Evolutionary conservation across 2,888 invertebrate species (phyloP).

Genomic region (Agrochola lychnidis): DNA sequence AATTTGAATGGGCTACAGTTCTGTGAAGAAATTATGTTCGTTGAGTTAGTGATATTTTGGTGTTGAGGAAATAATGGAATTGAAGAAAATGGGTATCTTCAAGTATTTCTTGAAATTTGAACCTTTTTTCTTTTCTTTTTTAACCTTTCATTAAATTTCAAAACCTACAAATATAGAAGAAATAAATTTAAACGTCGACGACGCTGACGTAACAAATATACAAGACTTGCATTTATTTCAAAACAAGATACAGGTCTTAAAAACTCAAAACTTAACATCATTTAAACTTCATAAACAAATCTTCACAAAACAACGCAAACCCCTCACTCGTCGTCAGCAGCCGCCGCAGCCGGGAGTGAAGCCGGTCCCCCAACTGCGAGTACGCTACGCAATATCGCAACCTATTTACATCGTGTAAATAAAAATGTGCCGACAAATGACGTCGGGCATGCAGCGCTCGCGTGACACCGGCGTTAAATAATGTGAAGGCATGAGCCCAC

Average conservation of each 20-base stretch:
- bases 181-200: not conserved
- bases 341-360: constrained; percentile 44
- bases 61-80: not conserved
- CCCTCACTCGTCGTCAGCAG: constrained; percentile 38
- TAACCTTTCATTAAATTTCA: not conserved
- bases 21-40: constrained; percentile 8
- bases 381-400: constrained; percentile 55
- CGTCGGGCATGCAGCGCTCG: constrained; percentile 68
- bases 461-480: constrained; percentile 78
- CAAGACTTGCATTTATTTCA: not conserved
- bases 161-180: not conserved
- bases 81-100: not conserved
- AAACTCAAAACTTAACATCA: constrained; percentile 17
- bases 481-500: constrained; percentile 75
- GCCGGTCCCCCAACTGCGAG: constrained; percentile 11
- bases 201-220: not conserved
- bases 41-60: not conserved
- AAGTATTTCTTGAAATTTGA: not conserved
- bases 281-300: constrained; percentile 35
- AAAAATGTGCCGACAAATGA: constrained; percentile 67
- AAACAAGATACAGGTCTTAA: not conserved
- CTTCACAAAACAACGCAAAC: constrained; percentile 12
- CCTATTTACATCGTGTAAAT: constrained; percentile 61
- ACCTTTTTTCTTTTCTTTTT: no score
- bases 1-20: not conserved